Base-by-base conservation (phyloP, 1,140 invertebrate species). In the Papilio dardanus region DNA sequence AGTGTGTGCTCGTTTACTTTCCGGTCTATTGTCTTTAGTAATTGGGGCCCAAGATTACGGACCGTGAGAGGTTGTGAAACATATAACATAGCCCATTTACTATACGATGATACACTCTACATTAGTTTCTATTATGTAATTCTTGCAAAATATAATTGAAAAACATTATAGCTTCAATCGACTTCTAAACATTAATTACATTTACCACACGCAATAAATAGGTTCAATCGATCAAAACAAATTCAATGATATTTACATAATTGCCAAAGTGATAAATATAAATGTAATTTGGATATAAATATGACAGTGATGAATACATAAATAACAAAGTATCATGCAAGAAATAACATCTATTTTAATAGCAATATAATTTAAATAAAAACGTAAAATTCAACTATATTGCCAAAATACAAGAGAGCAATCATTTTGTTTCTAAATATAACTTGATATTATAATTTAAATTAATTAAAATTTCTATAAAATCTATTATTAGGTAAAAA, bases 71-170 rank as follows among this genome's bases (percentile, higher is more conserved):
- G 42, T 90, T 92, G 83, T 83, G 88, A 90, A 92, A 91, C 87
- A 79, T 79, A 81, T 81, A 86, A 85, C 84, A 84, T 80, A 88
- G 85, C 86, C 86, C 83, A 89, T 86, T 88, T 90, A 88, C 85
- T 81, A 77, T 83, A 88, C 79, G 82, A 80, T 82, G 86, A 88
- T 88, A 91, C 79, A 37, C 71, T 74, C 76, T 78, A 76, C 78
- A 76, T 84, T 86, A 79, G 76, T 81, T 84, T 82, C 81, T 84
- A 85, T 90, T 89, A 82, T 83, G 85, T 84, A 90, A 89, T 24
- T 16, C 40, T 67, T 24, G 33, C 54, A 24, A 71, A 62, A 62
- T 62, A 62, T 62, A 62, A 30, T 62, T 62, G 24, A 62, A 62
- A 58, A 33, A 73, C 30, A 73, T 71, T 46, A 71, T 54, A 14